phyloP scores from a whole-genome alignment of 2,113 vertebrate genomes.

The Vulpes vulpes region DNA sequence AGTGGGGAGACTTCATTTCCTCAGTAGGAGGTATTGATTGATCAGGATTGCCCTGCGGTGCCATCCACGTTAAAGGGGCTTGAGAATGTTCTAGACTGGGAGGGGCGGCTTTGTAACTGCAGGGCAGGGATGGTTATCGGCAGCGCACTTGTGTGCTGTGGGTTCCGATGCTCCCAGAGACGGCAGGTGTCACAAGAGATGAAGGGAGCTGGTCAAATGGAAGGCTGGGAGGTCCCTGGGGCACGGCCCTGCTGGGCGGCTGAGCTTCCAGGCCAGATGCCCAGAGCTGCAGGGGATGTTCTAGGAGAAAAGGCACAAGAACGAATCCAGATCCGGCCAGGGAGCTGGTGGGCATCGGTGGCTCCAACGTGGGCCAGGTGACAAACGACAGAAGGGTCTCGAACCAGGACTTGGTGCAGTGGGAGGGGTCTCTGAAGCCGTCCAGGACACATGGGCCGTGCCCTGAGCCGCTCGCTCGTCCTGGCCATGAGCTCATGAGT shows the following conservation, averaged over 20 bases:
- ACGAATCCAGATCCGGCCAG: neutral
- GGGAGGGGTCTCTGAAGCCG: neutral
- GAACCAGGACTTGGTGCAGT: neutral
- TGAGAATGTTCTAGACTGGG: neutral
- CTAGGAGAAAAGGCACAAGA: constrained; percentile 50
- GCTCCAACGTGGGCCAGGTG: neutral
- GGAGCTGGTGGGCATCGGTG: rapidly evolving
- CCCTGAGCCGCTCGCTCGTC: neutral
- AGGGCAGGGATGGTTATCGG: neutral
- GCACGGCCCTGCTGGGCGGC: neutral
- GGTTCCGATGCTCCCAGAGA: neutral
- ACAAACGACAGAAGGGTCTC: neutral
- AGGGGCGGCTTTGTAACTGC: neutral
- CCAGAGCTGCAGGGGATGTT: neutral
- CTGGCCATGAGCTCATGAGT: neutral
- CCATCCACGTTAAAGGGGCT: neutral
- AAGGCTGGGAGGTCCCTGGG: neutral
- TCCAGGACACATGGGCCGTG: rapidly evolving
- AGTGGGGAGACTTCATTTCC: neutral
- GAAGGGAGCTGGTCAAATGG: neutral
- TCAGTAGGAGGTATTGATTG: neutral
- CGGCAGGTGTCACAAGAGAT: neutral
- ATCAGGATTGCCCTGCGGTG: neutral
- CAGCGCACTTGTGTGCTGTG: neutral
- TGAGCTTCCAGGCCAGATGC: neutral